Conservation (phyloP, 2,888 invertebrate species). For the Osmoderma eremita region DNA sequence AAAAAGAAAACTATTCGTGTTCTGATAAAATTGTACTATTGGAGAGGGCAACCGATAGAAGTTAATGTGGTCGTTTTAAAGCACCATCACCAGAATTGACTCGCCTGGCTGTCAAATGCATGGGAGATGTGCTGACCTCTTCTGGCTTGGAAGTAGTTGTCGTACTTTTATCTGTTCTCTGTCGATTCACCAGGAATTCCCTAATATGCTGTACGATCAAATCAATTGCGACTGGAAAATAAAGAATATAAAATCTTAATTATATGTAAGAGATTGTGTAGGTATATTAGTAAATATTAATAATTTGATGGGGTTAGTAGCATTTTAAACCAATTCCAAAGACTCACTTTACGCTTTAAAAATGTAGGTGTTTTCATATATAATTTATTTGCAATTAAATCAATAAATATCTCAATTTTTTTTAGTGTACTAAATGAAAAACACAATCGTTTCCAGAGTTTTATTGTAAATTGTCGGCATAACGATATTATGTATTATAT, state of each 20-base stretch:
- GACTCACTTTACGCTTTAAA: not conserved
- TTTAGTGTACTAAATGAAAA: slow-evolving; percentile 2
- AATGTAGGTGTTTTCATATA: not conserved
- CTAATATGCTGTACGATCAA: slow-evolving; percentile 97
- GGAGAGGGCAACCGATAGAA: not conserved
- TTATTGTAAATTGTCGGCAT: slow-evolving; percentile 2
- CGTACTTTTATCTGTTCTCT: slow-evolving; percentile 48
- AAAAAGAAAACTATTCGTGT: slow-evolving; percentile 8
- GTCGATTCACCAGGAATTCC: slow-evolving; percentile 80
- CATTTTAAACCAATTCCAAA: no score
- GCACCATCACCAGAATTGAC: slow-evolving; percentile 52
- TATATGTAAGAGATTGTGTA: no score
- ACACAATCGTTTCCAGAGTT: slow-evolving; percentile 1
- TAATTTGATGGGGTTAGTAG: no score
- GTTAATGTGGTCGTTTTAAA: slow-evolving; percentile 57
- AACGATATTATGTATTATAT: not conserved
- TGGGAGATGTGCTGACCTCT: slow-evolving; percentile 40
- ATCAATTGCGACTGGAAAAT: slow-evolving; percentile 92
- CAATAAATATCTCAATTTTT: no score
- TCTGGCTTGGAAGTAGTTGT: slow-evolving; percentile 19
- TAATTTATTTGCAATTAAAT: not conserved
- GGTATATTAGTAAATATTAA: no score
- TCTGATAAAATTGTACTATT: slow-evolving; percentile 26
- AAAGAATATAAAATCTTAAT: slow-evolving; percentile 36
- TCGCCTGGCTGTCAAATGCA: slow-evolving; percentile 52